Evolutionary conservation across 2,113 vertebrate genomes (phyloP), one percentile per base, ranked within the genome.

Genomic region (Actinemys pallida): DNA sequence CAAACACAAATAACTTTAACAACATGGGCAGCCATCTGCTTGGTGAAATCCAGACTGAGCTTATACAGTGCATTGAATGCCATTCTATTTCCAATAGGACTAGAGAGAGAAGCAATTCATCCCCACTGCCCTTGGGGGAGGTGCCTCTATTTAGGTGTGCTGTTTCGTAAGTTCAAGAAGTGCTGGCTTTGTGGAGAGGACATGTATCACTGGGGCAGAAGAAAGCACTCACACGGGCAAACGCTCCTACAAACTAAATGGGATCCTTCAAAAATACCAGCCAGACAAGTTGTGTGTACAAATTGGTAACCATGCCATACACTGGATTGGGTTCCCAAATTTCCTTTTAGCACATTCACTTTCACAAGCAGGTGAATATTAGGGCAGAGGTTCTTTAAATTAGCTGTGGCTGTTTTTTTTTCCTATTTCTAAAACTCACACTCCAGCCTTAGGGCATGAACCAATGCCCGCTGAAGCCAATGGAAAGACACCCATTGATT

Each of bases 321-420:
- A 2, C n/a, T 47, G 29, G 81, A 95, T 57, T 81, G 86, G 53
- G 57, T 95, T 96, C 94, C 92, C 94, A 42, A 88, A 56, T 20
- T 84, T 83, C 90, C 83, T 59, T 89, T 90, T 57, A 79, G 84
- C 87, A 87, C 31, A 56, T 84, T 85, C 0, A 0, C 47, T 89
- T 89, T 86, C 16, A 12, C 84, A 93, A 82, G n/a, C 78, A 50
- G 27, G 57, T 3, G 10, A 89, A 85, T 0, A 90, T 52, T 24
- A 91, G 57, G 79, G 83, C 52, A 94, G 56, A 80, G 93, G 10
- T 3, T 31, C 10, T 17, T 86, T n/a, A 83, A 86, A 50, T 0
- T 81, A 2, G 4, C 69, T 82, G 84, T 12, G 2, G 4, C 76
- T 86, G 84, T 7, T 49, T 19, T 17, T 81, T 45, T 84, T 90